Base-by-base conservation (phyloP, 2,888 invertebrate species). In the Linnaemya vulpina region DNA sequence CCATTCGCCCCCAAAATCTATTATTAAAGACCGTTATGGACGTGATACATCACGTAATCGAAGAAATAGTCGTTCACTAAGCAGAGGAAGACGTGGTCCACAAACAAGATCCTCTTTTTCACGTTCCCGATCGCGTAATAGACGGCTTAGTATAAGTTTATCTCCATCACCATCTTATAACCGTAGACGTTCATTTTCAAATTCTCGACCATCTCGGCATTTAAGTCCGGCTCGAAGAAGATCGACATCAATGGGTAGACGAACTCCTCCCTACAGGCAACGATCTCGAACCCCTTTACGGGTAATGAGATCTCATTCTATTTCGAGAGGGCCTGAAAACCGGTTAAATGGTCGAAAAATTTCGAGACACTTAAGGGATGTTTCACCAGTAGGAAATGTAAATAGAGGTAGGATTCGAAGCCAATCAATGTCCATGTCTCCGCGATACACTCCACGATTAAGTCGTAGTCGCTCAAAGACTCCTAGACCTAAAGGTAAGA, bases 31-130 rank as follows among this genome's bases (percentile, higher is more conserved):
- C 71, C 93, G 94, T 80, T 86, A 82, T 53, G 87, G 87, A 25
- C 83, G 86, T 93, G 94, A 46, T 93, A 94, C 75, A 75, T 87
- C 20, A 96, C 95, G 91, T 96, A 97, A 92, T 94, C 89, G 20
- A 93, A 93, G 53, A 91, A 92, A 40, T 91, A 86, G 92, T 60
- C 92, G 91, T 9, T 90, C 90, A 2, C 71, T 65, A 0, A 90
- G 90, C 63, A 87, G 89, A 25, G 88, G 88, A 13, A 88, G 90
- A 0, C 87, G 88, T 65, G 88, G 87, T n/a, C 89, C 92, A 11
- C 91, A 91, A 9, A 92, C 93, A 1, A 89, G 90, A 15, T 90
- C 91, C 22, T 88, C 89, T 60, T 87, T 86, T 74, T 86, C 87
- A 25, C 87, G 88, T 9, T 87, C 90, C 0, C 84, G 88, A 2